phyloP scores from a whole-genome alignment of 2,797 vertebrate species.

The Setipinna tenuifilis region DNA sequence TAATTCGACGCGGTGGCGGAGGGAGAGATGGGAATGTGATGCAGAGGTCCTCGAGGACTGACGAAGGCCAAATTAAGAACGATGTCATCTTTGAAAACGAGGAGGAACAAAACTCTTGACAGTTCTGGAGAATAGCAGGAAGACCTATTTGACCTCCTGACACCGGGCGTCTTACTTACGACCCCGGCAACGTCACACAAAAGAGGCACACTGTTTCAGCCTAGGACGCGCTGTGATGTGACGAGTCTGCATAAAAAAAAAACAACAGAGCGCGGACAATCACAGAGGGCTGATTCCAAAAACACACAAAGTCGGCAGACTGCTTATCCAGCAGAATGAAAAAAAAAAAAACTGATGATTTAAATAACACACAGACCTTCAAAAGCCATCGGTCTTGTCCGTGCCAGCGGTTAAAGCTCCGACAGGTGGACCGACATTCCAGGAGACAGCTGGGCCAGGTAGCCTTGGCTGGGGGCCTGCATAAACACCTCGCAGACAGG shows the following conservation, averaged over 20 bases:
- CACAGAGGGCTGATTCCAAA: not conserved
- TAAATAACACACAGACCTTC: slow-evolving; percentile 15
- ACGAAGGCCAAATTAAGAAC: too few relatives aligned
- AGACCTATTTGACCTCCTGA: too few relatives aligned
- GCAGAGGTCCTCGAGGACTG: not conserved
- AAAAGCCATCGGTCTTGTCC: not conserved
- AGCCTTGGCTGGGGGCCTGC: slow-evolving; percentile 3
- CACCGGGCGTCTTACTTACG: too few relatives aligned
- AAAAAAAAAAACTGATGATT: not conserved
- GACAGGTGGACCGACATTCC: slow-evolving; percentile 21
- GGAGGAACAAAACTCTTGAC: not conserved
- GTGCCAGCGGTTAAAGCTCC: not conserved
- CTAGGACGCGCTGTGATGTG: not conserved
- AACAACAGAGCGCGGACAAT: not conserved
- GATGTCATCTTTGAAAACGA: not conserved
- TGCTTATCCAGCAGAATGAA: not conserved
- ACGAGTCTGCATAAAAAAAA: not conserved
- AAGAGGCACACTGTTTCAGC: not conserved
- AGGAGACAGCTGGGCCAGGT: slow-evolving; percentile 10
- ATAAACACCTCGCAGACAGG: slow-evolving; percentile 1
- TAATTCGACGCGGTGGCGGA: not conserved
- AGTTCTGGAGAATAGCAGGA: too few relatives aligned
- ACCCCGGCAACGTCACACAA: not conserved
- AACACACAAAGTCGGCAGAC: not conserved
- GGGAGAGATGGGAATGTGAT: not conserved